A percentile compares a stretch with the other conserved stretches of the same genome.
Evolutionary conservation across 1,140 invertebrate genomes (phyloP).

Genomic region (Solenopsis invicta): DNA sequence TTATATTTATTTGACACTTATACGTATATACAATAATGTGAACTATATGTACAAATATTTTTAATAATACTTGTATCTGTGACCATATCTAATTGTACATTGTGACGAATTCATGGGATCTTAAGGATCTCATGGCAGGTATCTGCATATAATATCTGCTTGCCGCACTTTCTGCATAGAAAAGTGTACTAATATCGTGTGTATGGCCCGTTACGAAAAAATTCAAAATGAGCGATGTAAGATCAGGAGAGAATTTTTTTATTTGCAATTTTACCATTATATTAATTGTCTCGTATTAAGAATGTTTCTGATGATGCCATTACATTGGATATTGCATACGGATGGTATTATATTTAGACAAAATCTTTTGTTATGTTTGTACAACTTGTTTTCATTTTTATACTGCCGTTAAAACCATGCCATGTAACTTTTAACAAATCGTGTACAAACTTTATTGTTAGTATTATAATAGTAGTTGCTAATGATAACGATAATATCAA

Average conservation of each 20-base stretch:
- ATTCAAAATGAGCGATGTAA: conserved; percentile 41
- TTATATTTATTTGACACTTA: conserved; percentile 56
- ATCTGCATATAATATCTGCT: conserved; percentile 35
- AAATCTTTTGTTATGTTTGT: conserved; percentile 75
- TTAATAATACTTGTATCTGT: conserved; percentile 55
- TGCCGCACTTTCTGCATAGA: conserved; percentile 33
- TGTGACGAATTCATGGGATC: conserved; percentile 17
- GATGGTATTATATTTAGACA: conserved; percentile 54
- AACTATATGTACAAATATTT: conserved; percentile 58
- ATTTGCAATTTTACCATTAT: not conserved
- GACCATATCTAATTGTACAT: conserved; percentile 50
- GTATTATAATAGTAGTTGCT: conserved; percentile 71
- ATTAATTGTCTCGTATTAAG: conserved; percentile 27
- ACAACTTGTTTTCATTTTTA: conserved; percentile 78
- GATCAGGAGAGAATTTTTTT: conserved; percentile 10
- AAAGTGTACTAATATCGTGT: conserved; percentile 36
- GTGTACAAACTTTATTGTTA: conserved; percentile 84
- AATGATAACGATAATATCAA: conserved; percentile 64
- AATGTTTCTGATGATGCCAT: conserved; percentile 27
- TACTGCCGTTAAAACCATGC: conserved; percentile 76
- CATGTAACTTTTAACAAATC: conserved; percentile 76
- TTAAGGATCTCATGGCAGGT: not conserved
- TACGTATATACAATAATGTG: conserved; percentile 4
- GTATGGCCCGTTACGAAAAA: conserved; percentile 11
- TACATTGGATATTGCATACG: not conserved